phyloP scores from a whole-genome alignment of 2,888 invertebrate genomes.

The Apamea sordens region DNA sequence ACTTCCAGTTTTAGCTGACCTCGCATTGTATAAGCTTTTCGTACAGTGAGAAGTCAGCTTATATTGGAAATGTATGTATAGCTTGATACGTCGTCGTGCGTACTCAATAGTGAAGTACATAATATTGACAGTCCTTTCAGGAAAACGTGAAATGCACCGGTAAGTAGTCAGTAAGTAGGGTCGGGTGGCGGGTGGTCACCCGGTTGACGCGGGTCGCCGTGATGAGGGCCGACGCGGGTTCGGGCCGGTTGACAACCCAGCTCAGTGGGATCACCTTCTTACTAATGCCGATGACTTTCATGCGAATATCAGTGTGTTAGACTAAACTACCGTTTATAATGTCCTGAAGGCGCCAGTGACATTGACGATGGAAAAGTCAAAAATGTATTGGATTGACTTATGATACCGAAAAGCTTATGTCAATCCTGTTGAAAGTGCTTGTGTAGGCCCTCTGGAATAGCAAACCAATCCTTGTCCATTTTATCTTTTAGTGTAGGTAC shows the following conservation, averaged over 20 bases:
- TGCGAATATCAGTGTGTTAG: slow-evolving; percentile 34
- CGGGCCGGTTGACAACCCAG: slow-evolving; percentile 54
- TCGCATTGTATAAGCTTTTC: too few species aligned
- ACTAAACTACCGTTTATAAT: slow-evolving; percentile 14
- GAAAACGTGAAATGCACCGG: slow-evolving; percentile 48
- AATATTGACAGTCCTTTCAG: slow-evolving; percentile 43
- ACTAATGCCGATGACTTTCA: slow-evolving; percentile 55
- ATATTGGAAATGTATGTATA: neutral
- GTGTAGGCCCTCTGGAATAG: neutral
- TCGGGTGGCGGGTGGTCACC: slow-evolving; percentile 22
- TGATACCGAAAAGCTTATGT: neutral
- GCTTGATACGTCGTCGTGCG: neutral
- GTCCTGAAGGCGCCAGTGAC: too few species aligned
- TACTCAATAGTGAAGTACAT: slow-evolving; percentile 15
- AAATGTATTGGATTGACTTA: neutral
- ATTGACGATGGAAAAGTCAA: too few species aligned
- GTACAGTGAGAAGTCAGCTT: neutral
- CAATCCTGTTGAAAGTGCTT: too few species aligned
- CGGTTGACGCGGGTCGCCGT: slow-evolving; percentile 60
- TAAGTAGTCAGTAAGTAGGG: slow-evolving; percentile 54
- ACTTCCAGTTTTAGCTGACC: too few species aligned
- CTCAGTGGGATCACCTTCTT: slow-evolving; percentile 56
- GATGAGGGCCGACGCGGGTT: slow-evolving; percentile 61
- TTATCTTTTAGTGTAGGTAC: neutral
- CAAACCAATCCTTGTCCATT: neutral